Percentiles rank a stretch among this genome's conserved stretches.
Conservation (phyloP, 2,888 invertebrate species). For the Cabera pusaria region DNA sequence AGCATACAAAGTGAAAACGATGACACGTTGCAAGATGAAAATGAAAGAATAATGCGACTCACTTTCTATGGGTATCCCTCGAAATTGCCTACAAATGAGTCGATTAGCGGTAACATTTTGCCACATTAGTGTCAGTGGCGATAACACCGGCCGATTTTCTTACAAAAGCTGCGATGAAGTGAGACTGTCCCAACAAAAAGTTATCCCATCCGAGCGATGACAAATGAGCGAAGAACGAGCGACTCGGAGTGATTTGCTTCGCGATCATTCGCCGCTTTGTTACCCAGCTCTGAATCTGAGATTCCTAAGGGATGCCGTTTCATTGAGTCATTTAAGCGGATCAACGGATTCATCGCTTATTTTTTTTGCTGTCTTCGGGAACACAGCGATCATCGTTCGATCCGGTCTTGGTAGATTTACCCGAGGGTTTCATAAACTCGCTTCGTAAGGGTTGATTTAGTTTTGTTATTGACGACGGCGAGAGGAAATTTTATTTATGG, state of each 20-base stretch:
- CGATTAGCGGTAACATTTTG: constrained; percentile 53
- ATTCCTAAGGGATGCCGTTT: constrained; percentile 33
- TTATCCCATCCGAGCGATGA: constrained; percentile 76
- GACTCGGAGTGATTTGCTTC: constrained; percentile 62
- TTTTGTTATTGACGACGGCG: constrained; percentile 15
- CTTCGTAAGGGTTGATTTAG: constrained; percentile 19
- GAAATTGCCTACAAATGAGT: constrained; percentile 52
- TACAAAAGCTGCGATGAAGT: constrained; percentile 72
- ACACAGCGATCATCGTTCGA: constrained; percentile 19
- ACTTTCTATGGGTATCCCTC: constrained; percentile 32
- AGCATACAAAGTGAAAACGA: constrained; percentile 4
- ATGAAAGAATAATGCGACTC: constrained; percentile 25
- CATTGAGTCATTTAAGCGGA: constrained; percentile 32
- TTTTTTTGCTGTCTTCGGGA: constrained; percentile 27
- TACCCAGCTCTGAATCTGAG: constrained; percentile 23
- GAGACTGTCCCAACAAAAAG: constrained; percentile 72
- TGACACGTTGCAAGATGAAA: constrained; percentile 15
- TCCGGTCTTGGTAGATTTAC: constrained; percentile 17
- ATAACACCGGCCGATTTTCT: constrained; percentile 66
- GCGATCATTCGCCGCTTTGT: constrained; percentile 53
- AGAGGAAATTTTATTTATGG: constrained; percentile 15
- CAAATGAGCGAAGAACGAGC: constrained; percentile 63
- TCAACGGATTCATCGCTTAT: constrained; percentile 17
- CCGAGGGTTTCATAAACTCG: constrained; percentile 15
- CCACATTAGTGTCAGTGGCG: constrained; percentile 61